Evolutionary conservation across 1,140 invertebrate species (phyloP).

Genomic region (Panagrolaimus sp.): DNA sequence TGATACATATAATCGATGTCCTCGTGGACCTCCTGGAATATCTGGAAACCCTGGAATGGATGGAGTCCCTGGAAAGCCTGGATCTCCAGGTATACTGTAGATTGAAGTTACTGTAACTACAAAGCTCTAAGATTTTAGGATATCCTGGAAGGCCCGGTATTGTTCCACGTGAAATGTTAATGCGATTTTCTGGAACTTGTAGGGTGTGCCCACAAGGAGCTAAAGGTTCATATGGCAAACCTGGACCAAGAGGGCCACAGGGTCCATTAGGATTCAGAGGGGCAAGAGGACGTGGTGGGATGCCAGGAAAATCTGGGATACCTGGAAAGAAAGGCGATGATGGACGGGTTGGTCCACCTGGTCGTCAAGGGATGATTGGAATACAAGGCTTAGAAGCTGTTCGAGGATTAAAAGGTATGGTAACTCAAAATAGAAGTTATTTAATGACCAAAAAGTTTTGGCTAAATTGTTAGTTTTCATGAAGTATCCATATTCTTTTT

Average conservation of each 20-base stretch:
- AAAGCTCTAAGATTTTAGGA: not conserved
- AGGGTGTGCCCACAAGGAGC: not conserved
- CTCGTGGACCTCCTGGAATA: conserved; percentile 16
- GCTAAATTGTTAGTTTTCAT: not conserved
- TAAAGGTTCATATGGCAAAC: conserved; percentile 15
- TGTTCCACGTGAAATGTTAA: conserved; percentile 3
- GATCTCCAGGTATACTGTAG: conserved; percentile 6
- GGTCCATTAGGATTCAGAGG: conserved; percentile 19
- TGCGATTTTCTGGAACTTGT: not conserved
- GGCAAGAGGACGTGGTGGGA: conserved; percentile 5
- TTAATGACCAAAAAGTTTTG: too few relatives aligned
- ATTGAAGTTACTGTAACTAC: not conserved
- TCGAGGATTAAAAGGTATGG: too few relatives aligned
- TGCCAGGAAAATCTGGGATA: not conserved
- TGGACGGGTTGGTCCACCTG: not conserved
- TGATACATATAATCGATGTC: conserved; percentile 16
- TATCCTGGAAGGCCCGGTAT: conserved; percentile 22
- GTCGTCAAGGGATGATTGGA: too few relatives aligned
- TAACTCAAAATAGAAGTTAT: too few relatives aligned
- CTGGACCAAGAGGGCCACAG: conserved; percentile 22
- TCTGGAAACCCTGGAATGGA: conserved; percentile 14
- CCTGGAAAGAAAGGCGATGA: not conserved
- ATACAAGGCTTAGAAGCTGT: too few relatives aligned
- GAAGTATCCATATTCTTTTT: not conserved
- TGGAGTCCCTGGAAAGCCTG: conserved; percentile 10